These are phyloP conservation scores for Fopius arisanus DNA, from an alignment of 1,140 invertebrate species.

Conservation along the genomic window DNA sequence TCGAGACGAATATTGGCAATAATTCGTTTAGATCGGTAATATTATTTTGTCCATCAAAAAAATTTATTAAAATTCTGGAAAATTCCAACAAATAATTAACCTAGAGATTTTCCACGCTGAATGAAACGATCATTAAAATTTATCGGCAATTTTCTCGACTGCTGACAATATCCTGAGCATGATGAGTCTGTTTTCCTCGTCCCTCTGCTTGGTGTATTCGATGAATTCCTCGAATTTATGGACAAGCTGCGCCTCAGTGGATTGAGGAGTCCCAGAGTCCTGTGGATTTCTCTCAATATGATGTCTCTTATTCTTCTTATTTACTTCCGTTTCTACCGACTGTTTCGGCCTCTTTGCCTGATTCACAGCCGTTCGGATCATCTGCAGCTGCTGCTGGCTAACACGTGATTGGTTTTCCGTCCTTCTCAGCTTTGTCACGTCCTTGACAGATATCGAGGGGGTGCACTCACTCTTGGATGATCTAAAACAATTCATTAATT, in stretches of 20 bases:
- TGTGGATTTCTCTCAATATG: constrained; percentile 7
- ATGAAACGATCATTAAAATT: constrained; percentile 34
- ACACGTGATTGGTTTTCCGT: constrained; percentile 21
- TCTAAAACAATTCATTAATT: constrained; percentile 2
- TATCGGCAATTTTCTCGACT: constrained; percentile 45
- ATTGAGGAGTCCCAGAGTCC: constrained; percentile 13
- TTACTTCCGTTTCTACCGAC: background rate
- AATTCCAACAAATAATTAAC: background rate
- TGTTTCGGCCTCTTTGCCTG: constrained; percentile 25
- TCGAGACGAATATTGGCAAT: too few relatives aligned
- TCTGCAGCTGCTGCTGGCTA: constrained; percentile 22
- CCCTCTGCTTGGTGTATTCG: constrained; percentile 44
- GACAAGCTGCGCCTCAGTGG: constrained; percentile 27
- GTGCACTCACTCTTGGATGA: constrained; percentile 18
- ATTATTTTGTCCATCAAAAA: background rate
- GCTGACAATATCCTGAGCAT: constrained; percentile 45
- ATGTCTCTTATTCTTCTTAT: constrained; percentile 24
- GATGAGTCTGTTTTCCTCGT: constrained; percentile 46
- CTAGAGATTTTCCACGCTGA: constrained; percentile 3
- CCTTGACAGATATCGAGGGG: constrained; percentile 27
- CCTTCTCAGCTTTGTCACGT: constrained; percentile 25
- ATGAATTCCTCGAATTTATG: constrained; percentile 43
- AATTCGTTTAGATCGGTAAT: too few relatives aligned
- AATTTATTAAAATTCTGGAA: constrained; percentile 4
- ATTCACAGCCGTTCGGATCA: constrained; percentile 19